These are phyloP conservation scores for Amblyopsis hoosieri DNA, from an alignment of 2,797 vertebrate genomes.

Conservation along the genomic window DNA sequence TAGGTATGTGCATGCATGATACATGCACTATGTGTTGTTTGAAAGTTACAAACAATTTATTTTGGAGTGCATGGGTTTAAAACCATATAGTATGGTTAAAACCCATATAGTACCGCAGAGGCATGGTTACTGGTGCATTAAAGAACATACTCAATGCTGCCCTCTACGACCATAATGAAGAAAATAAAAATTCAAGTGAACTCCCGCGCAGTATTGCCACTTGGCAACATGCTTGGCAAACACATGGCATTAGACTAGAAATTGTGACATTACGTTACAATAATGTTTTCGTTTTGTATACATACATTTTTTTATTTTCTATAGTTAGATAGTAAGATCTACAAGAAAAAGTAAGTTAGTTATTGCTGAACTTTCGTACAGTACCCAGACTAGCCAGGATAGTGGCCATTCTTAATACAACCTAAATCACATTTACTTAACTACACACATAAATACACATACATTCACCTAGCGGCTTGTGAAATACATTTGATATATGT, in stretches of 20 bases:
- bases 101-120: background rate
- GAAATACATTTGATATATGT: too few species aligned
- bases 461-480: background rate
- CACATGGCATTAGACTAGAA: constrained; percentile 27
- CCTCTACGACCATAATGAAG: constrained; percentile 38
- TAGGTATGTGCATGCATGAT: too few species aligned
- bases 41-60: too few species aligned
- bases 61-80: too few species aligned
- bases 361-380: background rate
- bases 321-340: too few species aligned
- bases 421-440: background rate
- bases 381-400: background rate
- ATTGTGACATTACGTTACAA: background rate
- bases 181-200: constrained; percentile 56
- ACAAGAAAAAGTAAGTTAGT: too few species aligned
- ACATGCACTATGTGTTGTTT: too few species aligned
- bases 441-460: too few species aligned
- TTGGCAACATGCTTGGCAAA: constrained; percentile 28
- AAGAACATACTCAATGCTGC: constrained; percentile 46
- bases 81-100: background rate
- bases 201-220: constrained; percentile 67
- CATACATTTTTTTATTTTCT: too few species aligned
- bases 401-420: background rate
- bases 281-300: background rate
- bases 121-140: background rate